These are phyloP conservation scores for Melanaphis sacchari DNA, from an alignment of 1,140 invertebrate genomes.

Conservation along the genomic window DNA sequence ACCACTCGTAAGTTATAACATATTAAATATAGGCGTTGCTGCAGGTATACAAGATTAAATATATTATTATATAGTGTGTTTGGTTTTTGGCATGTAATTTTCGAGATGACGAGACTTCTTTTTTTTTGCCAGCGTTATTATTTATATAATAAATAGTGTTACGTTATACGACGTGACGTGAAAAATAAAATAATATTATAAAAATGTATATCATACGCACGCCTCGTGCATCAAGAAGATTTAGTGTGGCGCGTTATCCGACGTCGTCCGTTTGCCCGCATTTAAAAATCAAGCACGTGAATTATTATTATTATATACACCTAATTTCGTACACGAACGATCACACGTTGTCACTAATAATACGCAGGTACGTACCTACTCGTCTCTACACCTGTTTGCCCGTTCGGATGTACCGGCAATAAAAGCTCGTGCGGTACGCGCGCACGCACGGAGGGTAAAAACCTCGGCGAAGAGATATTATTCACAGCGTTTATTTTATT, in stretches of 20 bases:
- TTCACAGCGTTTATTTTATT: not conserved
- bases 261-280: not conserved
- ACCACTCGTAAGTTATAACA: not conserved
- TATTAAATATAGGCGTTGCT: not conserved
- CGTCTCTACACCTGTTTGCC: not conserved
- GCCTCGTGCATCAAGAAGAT: not conserved
- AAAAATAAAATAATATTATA: not conserved
- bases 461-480: not conserved
- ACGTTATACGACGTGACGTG: not conserved
- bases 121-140: not conserved
- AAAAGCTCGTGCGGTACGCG: not conserved
- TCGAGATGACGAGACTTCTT: not conserved
- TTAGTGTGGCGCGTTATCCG: not conserved
- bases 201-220: not conserved
- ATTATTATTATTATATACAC: not conserved
- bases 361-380: not conserved
- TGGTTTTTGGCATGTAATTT: not conserved
- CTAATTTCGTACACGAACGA: not conserved
- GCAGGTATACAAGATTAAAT: not conserved
- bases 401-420: not conserved
- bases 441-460: not conserved
- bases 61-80: not conserved
- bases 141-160: conserved; percentile 12
- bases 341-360: not conserved
- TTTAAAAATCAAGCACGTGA: not conserved